Conservation (phyloP, 2,888 invertebrate genomes). For the Thysanoteuthis rhombus region DNA sequence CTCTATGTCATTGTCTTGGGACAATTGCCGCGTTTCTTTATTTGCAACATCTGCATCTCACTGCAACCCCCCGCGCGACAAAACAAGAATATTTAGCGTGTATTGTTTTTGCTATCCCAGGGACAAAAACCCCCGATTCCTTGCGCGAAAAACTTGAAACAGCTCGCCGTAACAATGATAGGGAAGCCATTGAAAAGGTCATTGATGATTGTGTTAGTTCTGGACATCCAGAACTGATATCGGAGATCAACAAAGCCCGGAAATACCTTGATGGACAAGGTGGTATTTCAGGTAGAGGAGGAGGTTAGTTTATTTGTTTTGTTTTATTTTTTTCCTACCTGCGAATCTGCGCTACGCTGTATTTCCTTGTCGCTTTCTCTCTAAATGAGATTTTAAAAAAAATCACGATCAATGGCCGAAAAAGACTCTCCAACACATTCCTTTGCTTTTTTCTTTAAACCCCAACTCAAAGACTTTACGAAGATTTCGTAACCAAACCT, state of each 20-base stretch:
- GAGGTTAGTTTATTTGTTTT: neutral
- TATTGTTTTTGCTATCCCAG: conserved; percentile 17
- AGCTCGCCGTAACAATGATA: neutral
- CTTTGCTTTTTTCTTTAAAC: no score
- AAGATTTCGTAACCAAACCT: neutral
- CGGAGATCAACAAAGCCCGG: neutral
- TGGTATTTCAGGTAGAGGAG: neutral
- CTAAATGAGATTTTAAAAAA: neutral
- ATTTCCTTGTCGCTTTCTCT: neutral
- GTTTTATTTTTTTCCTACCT: neutral
- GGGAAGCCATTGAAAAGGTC: neutral
- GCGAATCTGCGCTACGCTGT: neutral
- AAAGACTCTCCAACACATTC: no score
- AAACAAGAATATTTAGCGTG: neutral
- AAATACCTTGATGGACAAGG: neutral
- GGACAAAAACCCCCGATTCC: conserved; percentile 17
- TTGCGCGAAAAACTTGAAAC: conserved; percentile 20
- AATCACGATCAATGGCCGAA: no score
- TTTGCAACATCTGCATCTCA: neutral
- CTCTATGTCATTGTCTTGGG: neutral
- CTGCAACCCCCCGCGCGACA: neutral
- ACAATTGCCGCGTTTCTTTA: neutral
- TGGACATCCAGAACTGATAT: conserved; percentile 20
- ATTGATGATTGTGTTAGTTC: conserved; percentile 19
- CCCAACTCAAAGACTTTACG: neutral